phyloP scores from a whole-genome alignment of 2,797 vertebrate species.

The Steatocranus sp. region DNA sequence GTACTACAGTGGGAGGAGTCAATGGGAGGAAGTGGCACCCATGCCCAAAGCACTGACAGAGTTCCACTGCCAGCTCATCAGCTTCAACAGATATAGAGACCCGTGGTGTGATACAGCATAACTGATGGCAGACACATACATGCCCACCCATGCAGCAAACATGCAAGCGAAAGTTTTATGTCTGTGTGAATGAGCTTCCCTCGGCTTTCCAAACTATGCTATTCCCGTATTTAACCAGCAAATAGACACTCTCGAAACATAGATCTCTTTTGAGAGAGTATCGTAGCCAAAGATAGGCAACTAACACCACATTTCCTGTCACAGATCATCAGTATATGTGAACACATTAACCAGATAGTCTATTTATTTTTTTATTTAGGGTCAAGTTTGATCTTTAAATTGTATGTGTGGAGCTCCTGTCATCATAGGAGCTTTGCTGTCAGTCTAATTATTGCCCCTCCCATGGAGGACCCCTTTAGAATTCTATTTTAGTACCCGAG shows the following conservation, averaged over 20 bases:
- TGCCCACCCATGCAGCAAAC: not conserved
- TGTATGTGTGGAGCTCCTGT: not conserved
- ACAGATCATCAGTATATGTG: not conserved
- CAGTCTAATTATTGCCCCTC: constrained; percentile 16
- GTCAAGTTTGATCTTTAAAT: not conserved
- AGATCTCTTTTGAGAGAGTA: not conserved
- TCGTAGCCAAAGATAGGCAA: not conserved
- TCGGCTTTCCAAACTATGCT: not conserved
- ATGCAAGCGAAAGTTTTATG: not conserved
- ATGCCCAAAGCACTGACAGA: constrained; percentile 95
- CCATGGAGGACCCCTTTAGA: constrained; percentile 37
- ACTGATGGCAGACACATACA: not conserved
- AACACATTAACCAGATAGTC: constrained; percentile 2
- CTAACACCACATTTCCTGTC: not conserved
- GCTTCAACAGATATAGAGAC: constrained; percentile 91
- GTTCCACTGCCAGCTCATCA: constrained; percentile 93
- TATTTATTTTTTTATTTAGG: constrained; percentile 22
- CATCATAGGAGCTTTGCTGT: not conserved
- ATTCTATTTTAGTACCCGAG: constrained; percentile 29
- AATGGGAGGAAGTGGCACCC: constrained; percentile 94
- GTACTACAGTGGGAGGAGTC: constrained; percentile 87
- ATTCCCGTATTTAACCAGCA: not conserved
- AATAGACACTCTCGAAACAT: not conserved
- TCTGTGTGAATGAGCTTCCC: not conserved
- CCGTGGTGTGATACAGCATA: constrained; percentile 79